phyloP scores from a whole-genome alignment of 2,797 vertebrate genomes.

The Sebastes miniatus region DNA sequence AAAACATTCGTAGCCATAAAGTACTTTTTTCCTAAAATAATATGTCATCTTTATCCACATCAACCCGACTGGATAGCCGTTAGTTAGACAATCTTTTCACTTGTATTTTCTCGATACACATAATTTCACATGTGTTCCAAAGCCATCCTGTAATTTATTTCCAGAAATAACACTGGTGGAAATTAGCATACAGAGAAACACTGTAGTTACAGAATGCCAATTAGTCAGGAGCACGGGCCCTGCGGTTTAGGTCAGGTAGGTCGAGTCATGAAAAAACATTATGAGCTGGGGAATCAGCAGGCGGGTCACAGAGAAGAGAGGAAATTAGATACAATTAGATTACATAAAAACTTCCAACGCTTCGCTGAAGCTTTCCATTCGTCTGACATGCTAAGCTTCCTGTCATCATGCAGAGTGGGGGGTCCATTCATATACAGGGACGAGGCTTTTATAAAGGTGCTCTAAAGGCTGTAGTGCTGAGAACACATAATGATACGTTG shows the following conservation, averaged over 20 bases:
- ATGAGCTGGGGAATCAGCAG: constrained; percentile 18
- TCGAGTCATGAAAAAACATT: constrained; percentile 9
- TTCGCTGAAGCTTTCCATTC: not conserved
- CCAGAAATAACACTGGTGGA: not conserved
- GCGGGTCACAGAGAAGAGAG: not conserved
- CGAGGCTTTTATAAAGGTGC: not conserved
- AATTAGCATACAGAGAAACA: constrained; percentile 24
- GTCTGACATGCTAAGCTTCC: not conserved
- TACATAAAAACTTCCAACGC: not conserved
- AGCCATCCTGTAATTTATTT: not conserved
- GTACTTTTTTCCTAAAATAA: not conserved
- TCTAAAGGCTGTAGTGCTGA: not conserved
- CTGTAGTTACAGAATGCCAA: constrained; percentile 41
- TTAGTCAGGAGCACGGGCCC: constrained; percentile 19
- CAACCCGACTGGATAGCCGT: not conserved
- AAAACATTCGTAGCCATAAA: not conserved
- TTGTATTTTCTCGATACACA: not conserved
- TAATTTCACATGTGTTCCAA: not conserved
- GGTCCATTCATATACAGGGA: not conserved
- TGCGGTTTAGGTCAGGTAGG: constrained; percentile 18
- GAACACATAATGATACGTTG: not conserved
- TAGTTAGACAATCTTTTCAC: not conserved
- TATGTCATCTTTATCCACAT: not conserved
- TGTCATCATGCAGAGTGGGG: not conserved
- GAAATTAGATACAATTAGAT: constrained; percentile 19